These are phyloP conservation scores for Pteria penguin DNA, from an alignment of 2,888 invertebrate species.

Conservation along the genomic window DNA sequence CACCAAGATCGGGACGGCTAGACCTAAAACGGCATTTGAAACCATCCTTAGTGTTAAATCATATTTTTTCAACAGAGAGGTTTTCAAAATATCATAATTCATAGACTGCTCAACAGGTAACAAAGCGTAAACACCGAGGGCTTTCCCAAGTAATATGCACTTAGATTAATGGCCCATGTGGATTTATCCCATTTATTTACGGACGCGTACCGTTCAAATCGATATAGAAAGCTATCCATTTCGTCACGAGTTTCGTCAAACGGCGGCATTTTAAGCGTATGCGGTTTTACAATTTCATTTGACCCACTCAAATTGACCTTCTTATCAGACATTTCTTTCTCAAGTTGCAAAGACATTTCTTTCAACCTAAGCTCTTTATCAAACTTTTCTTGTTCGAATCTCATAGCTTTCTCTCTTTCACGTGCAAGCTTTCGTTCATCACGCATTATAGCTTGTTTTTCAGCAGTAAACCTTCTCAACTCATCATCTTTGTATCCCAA, in stretches of 20 bases:
- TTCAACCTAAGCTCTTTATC: background rate
- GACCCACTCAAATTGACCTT: background rate
- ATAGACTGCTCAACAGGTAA: slow-evolving; percentile 20
- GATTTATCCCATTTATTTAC: slow-evolving; percentile 23
- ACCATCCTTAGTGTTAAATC: slow-evolving; percentile 39
- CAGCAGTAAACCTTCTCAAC: slow-evolving; percentile 9
- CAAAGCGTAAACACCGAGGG: slow-evolving; percentile 33
- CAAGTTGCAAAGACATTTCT: background rate
- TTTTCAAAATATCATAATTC: slow-evolving; percentile 31
- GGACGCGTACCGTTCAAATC: slow-evolving; percentile 32
- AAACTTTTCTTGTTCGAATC: background rate
- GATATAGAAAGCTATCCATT: slow-evolving; percentile 29
- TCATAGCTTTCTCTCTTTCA: slow-evolving; percentile 7
- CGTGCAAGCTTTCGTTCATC: slow-evolving; percentile 9
- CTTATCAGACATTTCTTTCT: background rate
- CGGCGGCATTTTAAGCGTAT: slow-evolving; percentile 23
- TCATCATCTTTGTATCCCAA: slow-evolving; percentile 31
- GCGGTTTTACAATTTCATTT: background rate
- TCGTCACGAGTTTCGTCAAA: slow-evolving; percentile 32
- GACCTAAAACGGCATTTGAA: slow-evolving; percentile 24
- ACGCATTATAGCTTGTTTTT: slow-evolving; percentile 2
- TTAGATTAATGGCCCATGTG: slow-evolving; percentile 23
- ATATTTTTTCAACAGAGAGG: slow-evolving; percentile 26
- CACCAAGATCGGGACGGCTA: slow-evolving; percentile 16
- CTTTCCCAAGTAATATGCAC: slow-evolving; percentile 31